These are phyloP conservation scores for Drosophila carrolli DNA, from an alignment of 1,140 invertebrate species.

Conservation along the genomic window DNA sequence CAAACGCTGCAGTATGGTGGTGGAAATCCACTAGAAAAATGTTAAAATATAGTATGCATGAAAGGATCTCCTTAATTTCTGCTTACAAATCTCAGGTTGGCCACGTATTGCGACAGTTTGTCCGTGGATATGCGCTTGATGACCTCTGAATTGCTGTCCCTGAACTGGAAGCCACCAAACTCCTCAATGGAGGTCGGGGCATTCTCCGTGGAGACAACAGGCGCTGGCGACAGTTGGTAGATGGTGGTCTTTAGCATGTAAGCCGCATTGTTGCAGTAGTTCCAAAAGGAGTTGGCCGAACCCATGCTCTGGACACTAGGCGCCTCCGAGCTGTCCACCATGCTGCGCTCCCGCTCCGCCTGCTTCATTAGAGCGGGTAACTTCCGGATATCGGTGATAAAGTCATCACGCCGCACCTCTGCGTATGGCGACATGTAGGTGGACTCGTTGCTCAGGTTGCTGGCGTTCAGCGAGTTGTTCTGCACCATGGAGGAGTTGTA, in stretches of 20 bases:
- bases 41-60: neutral
- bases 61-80: neutral
- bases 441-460: conserved; percentile 67
- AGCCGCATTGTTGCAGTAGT: conserved; percentile 80
- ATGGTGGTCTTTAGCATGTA: conserved; percentile 74
- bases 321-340: conserved; percentile 49
- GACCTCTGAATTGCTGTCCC: conserved; percentile 79
- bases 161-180: conserved; percentile 61
- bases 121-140: conserved; percentile 78
- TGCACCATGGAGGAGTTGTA: conserved; percentile 51
- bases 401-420: conserved; percentile 76
- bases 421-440: conserved; percentile 73
- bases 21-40: conserved; percentile 89
- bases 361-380: conserved; percentile 84
- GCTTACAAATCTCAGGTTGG: conserved; percentile 77
- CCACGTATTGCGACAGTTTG: conserved; percentile 78
- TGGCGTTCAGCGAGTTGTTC: conserved; percentile 68
- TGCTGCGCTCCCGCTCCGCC: conserved; percentile 62
- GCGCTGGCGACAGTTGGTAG: conserved; percentile 76
- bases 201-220: conserved; percentile 58
- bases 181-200: conserved; percentile 74
- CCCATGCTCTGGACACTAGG: conserved; percentile 45
- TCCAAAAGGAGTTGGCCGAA: conserved; percentile 79
- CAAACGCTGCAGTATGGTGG: conserved; percentile 90
- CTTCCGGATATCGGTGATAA: conserved; percentile 85